Evolutionary conservation across 2,797 vertebrate genomes (phyloP), one percentile per base, ranked within the genome.

Genomic region (Notamacropus eugenii): DNA sequence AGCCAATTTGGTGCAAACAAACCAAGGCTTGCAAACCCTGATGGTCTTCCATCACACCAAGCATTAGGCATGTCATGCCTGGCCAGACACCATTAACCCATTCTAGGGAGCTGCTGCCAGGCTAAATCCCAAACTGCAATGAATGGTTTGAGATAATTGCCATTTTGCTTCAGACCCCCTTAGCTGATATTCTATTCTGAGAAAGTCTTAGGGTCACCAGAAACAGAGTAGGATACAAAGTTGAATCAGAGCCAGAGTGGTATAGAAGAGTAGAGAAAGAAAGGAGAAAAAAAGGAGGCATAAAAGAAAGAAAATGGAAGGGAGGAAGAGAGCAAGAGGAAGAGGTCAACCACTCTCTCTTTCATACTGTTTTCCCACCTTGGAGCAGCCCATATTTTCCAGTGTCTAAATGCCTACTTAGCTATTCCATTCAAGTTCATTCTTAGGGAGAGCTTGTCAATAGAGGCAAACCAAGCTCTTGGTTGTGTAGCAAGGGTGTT

Each of bases 371-470:
- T 98, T 12, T 1, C 95, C 95, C 96, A 58, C 96, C 98, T 98
- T 98, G 97, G 93, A 98, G 95, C 62, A 98, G 93, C 97, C 95
- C 55, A 56, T 96, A 95, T 27, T 98, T 97, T 97, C 94, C 56
- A 91, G 57, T 55, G 92, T 97, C 95, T 92, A 90, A 93, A 96
- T 98, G 97, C 92, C 98, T 98, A 92, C 97, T 99, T 98, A 98
- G 98, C 97, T 98, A 99, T 98, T 98, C 98, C 96, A 97, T 96
- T 98, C 98, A 97, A 99, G 97, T 98, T 98, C 98, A 98, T 97
- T 98, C 98, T 99, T 98, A 94, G 96, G 97, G 97, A 97, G 96
- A 98, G 98, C 98, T 98, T 99, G 98, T 99, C 98, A 99, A 98
- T 99, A 98, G 98, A 99, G 98, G 98, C 98, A 98, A 98, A 98